phyloP scores from a whole-genome alignment of 2,113 vertebrate species.

The Brachionichthys hirsutus region DNA sequence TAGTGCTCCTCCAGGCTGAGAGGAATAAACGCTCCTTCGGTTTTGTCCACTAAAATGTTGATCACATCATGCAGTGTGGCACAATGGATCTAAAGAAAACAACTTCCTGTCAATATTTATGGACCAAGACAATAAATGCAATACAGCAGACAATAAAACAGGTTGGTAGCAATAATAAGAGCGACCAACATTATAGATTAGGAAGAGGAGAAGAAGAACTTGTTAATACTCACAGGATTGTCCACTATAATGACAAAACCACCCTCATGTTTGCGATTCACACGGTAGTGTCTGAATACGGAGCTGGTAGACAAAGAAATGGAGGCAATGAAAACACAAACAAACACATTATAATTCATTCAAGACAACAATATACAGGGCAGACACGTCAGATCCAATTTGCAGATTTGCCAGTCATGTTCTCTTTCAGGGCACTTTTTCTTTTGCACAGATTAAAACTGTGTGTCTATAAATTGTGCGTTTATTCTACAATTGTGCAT shows the following conservation, averaged over 20 bases:
- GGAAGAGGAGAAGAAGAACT: neutral
- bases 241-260: conserved; percentile 80
- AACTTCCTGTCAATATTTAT: neutral
- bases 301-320: conserved; percentile 33
- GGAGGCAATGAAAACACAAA: neutral
- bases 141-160: no score
- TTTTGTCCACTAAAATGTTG: conserved; percentile 71
- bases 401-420: neutral
- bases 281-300: conserved; percentile 79
- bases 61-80: conserved; percentile 74
- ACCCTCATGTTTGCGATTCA: conserved; percentile 45
- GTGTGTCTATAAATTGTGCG: neutral
- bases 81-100: conserved; percentile 70
- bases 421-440: no score
- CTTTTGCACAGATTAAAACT: neutral
- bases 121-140: no score
- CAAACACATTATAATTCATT: no score
- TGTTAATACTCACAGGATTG: conserved; percentile 72
- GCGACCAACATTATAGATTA: no score
- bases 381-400: neutral
- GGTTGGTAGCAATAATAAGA: no score
- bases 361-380: no score
- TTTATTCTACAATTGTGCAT: neutral
- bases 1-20: conserved; percentile 77
- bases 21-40: conserved; percentile 67